These are phyloP conservation scores for Ischnus inquisitorius DNA, from an alignment of 2,888 invertebrate species.

Conservation along the genomic window DNA sequence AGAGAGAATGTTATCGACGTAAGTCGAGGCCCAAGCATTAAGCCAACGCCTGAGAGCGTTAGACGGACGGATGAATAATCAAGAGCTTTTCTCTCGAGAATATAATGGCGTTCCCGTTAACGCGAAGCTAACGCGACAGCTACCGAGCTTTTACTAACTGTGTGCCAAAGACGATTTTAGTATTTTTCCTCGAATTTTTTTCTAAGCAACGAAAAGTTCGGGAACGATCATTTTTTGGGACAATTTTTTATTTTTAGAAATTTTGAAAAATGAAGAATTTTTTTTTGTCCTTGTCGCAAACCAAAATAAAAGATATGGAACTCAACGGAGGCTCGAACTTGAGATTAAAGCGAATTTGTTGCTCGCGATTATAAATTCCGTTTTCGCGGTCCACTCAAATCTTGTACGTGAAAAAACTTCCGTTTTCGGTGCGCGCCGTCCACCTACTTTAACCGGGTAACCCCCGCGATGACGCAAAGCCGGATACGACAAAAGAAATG, in stretches of 20 bases:
- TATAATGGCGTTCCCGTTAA: slow-evolving; percentile 38
- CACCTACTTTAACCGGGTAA: background rate
- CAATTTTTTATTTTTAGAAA: slow-evolving; percentile 13
- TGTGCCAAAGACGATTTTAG: background rate
- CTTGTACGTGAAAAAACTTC: slow-evolving; percentile 13
- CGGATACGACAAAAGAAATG: slow-evolving; percentile 38
- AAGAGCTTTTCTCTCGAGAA: slow-evolving; percentile 36
- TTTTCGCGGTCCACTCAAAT: background rate
- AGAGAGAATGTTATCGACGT: slow-evolving; percentile 50
- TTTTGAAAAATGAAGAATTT: no score
- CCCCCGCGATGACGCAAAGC: background rate
- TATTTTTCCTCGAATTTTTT: background rate
- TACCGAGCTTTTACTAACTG: slow-evolving; percentile 1
- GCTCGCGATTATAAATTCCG: no score
- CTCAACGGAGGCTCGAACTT: no score
- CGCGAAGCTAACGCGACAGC: slow-evolving; percentile 24
- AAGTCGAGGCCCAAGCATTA: slow-evolving; percentile 14
- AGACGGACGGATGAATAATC: slow-evolving; percentile 55
- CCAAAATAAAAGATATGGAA: no score
- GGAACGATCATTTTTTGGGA: background rate
- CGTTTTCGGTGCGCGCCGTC: background rate
- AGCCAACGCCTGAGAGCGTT: slow-evolving; percentile 15
- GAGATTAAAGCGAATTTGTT: no score
- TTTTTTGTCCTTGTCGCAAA: background rate
- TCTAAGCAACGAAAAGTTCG: background rate